These are phyloP conservation scores for Rhipidura dahli DNA, from an alignment of 2,113 vertebrate genomes.

Conservation along the genomic window DNA sequence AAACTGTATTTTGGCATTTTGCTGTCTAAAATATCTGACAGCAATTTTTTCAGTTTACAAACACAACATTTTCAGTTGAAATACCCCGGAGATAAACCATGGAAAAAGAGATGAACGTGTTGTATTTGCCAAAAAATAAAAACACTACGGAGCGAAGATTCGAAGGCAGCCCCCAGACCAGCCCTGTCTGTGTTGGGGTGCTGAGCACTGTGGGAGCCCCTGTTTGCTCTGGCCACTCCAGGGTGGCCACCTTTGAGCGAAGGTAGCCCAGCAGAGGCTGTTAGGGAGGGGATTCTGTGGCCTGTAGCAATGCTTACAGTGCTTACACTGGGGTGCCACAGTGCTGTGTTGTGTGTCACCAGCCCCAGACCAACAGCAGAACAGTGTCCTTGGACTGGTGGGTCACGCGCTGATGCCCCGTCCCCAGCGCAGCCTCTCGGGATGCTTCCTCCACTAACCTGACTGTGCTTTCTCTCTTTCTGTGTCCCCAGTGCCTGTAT, in stretches of 20 bases:
- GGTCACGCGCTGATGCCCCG: rapidly evolving
- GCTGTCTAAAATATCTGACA: neutral
- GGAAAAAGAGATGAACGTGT: neutral
- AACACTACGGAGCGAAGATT: rapidly evolving
- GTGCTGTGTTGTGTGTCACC: neutral
- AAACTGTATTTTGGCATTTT: neutral
- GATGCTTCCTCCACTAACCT: neutral
- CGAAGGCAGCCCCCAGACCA: rapidly evolving
- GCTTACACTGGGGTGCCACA: rapidly evolving
- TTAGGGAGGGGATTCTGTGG: neutral
- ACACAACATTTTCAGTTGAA: neutral
- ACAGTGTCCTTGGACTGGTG: rapidly evolving
- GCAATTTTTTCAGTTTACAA: neutral
- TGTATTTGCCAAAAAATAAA: neutral
- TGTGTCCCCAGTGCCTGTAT: slow-evolving; percentile 88
- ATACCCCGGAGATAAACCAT: neutral
- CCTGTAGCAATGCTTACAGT: neutral
- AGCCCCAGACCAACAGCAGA: neutral
- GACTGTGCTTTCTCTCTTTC: slow-evolving; percentile 67
- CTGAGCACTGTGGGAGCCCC: neutral
- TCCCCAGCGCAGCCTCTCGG: rapidly evolving
- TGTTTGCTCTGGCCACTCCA: rapidly evolving
- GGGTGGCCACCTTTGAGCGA: neutral
- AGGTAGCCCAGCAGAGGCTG: rapidly evolving
- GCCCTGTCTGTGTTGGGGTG: rapidly evolving